Evolutionary conservation across 2,888 invertebrate genomes (phyloP).

Genomic region (Lasioglossum marginatum): DNA sequence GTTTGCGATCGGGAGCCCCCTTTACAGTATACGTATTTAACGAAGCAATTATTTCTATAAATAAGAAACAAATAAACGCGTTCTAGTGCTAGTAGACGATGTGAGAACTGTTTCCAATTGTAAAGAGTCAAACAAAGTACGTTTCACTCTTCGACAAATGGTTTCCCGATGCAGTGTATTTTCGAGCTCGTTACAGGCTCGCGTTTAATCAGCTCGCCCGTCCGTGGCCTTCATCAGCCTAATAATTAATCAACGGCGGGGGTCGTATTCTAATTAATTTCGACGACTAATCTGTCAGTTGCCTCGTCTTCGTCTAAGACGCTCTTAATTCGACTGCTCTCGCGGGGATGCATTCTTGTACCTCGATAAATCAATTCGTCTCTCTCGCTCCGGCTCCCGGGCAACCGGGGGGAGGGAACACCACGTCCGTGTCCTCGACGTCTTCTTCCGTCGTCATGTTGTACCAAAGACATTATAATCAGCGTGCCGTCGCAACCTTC

Average conservation of each 20-base stretch:
- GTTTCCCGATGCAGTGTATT: neutral
- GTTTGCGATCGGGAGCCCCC: neutral
- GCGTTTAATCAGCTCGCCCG: constrained; percentile 15
- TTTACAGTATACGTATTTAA: neutral
- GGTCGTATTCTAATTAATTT: constrained; percentile 25
- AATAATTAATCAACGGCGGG: constrained; percentile 26
- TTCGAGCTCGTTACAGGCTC: neutral
- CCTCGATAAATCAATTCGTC: constrained; percentile 33
- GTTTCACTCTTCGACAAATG: neutral
- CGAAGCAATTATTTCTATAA: neutral
- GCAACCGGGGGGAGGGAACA: neutral
- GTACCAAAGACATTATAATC: constrained; percentile 52
- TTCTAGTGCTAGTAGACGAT: neutral
- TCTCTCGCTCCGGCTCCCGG: neutral
- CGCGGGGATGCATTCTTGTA: constrained; percentile 19
- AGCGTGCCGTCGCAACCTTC: constrained; percentile 24
- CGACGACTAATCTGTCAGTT: constrained; percentile 15
- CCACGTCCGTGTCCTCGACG: neutral
- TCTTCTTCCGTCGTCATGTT: constrained; percentile 32
- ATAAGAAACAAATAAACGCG: neutral
- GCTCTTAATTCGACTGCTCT: constrained; percentile 19
- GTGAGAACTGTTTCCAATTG: neutral
- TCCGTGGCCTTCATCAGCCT: neutral
- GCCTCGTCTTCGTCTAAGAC: neutral
- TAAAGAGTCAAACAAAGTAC: neutral